phyloP scores from a whole-genome alignment of 2,888 invertebrate genomes.

The Microchrysa polita region DNA sequence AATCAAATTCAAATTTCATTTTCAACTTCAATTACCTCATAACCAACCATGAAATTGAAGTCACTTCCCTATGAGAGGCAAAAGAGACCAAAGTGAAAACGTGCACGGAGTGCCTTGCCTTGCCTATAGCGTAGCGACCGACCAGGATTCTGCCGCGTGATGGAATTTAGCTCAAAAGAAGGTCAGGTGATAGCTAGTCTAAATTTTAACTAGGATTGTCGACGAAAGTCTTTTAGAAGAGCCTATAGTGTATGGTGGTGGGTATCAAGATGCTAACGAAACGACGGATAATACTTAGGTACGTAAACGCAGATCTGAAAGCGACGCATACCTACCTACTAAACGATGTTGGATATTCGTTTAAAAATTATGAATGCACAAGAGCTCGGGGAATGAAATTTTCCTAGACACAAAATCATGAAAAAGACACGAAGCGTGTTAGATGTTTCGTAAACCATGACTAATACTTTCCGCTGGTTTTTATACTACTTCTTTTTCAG shows the following conservation, averaged over 20 bases:
- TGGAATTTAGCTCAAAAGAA: slow-evolving; percentile 2
- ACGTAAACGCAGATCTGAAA: no score
- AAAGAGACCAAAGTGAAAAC: neutral
- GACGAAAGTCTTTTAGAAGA: neutral
- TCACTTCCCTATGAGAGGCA: neutral
- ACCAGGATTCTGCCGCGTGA: slow-evolving; percentile 4
- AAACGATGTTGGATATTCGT: slow-evolving; percentile 16
- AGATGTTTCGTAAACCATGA: slow-evolving; percentile 33
- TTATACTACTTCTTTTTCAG: no score
- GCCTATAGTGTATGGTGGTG: no score
- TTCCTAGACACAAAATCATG: neutral
- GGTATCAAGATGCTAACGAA: no score
- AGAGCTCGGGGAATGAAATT: neutral
- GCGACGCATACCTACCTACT: no score
- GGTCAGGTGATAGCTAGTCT: slow-evolving; percentile 34
- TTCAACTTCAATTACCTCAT: slow-evolving; percentile 47
- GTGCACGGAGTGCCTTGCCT: neutral
- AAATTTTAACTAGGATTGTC: slow-evolving; percentile 30
- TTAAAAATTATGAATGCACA: slow-evolving; percentile 35
- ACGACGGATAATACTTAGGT: no score
- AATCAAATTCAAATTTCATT: slow-evolving; percentile 48
- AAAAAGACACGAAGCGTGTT: slow-evolving; percentile 5
- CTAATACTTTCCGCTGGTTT: slow-evolving; percentile 12
- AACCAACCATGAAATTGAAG: slow-evolving; percentile 48
- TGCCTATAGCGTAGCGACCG: no score